Evolutionary conservation across 2,888 invertebrate genomes (phyloP), one percentile per base, ranked within the genome.

Genomic region (Polydrusus tereticollis): DNA sequence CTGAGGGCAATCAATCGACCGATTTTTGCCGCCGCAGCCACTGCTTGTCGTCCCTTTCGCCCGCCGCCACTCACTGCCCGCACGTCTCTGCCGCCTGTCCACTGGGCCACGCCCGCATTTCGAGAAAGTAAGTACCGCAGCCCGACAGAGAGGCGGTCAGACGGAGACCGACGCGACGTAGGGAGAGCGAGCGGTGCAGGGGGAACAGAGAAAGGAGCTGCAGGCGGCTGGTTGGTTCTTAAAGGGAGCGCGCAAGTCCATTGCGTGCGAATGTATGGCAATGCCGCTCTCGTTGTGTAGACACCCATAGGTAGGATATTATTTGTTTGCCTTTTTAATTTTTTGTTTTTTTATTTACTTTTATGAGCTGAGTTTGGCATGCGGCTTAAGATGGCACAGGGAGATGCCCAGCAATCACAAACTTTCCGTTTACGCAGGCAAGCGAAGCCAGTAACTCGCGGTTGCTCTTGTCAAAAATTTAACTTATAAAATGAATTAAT

Each of bases 321-420:
- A 69, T 72, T 72, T 74, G 69, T 73, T 74, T 59, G 33, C 62
- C 38, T 75, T 60, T 75, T 64, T 66, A 36, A 33, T 66, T 50
- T 66, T 45, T 55, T 62, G 64, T 74, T 36, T 36, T 82, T 79
- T 81, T 79, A 79, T 82, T 82, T 82, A 82, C 81, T 82, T 81
- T 82, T 82, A 81, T 75, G 73, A 67, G n/a, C n/a, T n/a, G n/a
- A n/a, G n/a, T n/a, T n/a, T n/a, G n/a, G n/a, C n/a, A n/a, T n/a
- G n/a, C n/a, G n/a, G n/a, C n/a, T n/a, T n/a, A n/a, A n/a, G n/a
- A n/a, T n/a, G n/a, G n/a, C n/a, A n/a, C n/a, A n/a, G n/a, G n/a
- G n/a, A n/a, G n/a, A n/a, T n/a, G n/a, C n/a, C n/a, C n/a, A n/a
- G n/a, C n/a, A n/a, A n/a, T n/a, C n/a, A n/a, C n/a, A n/a, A n/a